Evolutionary conservation across 1,140 invertebrate genomes (phyloP).

Genomic region (Ridgeia piscesae): DNA sequence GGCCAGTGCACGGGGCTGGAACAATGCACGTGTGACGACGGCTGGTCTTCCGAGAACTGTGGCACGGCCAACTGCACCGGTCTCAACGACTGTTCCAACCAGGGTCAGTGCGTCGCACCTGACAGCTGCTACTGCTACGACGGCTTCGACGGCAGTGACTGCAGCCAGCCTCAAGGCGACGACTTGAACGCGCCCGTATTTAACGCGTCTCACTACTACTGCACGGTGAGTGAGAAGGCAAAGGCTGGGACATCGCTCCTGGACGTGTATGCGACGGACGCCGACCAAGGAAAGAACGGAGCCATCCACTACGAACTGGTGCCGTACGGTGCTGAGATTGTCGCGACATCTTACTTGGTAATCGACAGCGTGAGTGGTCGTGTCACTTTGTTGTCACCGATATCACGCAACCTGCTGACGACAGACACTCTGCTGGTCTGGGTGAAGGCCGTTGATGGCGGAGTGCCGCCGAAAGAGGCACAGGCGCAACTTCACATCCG

Average conservation of each 20-base stretch:
- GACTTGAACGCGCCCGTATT: background rate
- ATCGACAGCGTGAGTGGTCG: background rate
- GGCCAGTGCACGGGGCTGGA: background rate
- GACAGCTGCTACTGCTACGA: conserved; percentile 11
- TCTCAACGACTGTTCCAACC: background rate
- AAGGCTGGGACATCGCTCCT: background rate
- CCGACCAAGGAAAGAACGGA: background rate
- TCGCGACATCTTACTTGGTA: background rate
- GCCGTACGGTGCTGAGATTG: background rate
- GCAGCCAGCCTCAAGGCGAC: background rate
- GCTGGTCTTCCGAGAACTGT: background rate
- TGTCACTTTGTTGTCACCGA: background rate
- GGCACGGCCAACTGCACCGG: background rate
- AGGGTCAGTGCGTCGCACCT: conserved; percentile 11
- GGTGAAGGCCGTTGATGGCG: background rate
- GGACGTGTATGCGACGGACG: background rate
- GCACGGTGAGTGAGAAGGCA: background rate
- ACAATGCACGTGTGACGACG: background rate
- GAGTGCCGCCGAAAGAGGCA: background rate
- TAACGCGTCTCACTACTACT: background rate
- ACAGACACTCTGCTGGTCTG: background rate
- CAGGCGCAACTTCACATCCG: background rate
- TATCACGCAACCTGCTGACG: background rate
- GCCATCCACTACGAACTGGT: background rate
- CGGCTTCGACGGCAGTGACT: conserved; percentile 1